Evolutionary conservation across 1,140 invertebrate species (phyloP), one percentile per base, ranked within the genome.

Genomic region (Micrasema longulum): DNA sequence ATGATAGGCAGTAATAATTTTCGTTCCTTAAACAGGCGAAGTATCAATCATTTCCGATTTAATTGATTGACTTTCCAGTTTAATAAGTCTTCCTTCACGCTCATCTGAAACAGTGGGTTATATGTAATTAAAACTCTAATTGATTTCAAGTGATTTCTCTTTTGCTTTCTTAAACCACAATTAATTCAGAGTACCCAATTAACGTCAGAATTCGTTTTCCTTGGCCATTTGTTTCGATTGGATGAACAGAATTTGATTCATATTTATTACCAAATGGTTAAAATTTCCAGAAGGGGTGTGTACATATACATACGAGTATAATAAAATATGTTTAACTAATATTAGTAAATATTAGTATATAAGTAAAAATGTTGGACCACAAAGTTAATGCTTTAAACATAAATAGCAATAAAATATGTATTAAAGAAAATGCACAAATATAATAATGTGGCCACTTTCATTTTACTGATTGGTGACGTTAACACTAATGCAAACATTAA

Each of bases 71-170:
- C 11, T 60, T 38, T 60, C 55, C 55, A 60, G 55, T 41, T 60
- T 60, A 18, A 60, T 60, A 14, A 60, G 36, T 22, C 35, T 26
- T 26, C 22, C 20, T 60, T 60, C 55, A 60, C 55, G 55, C 55
- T 60, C 55, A 41, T 38, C 31, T 2, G 36, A 41, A 60, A 60
- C 41, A 60, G n/a, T 60, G 18, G 55, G 36, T 16, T 60, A 38
- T 60, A 60, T 60, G 55, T 60, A 60, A 60, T 60, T 60, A 60
- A 60, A 60, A 60, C 55, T 20, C 36, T 60, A 60, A 60, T 60
- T 60, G 55, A 60, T 60, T 60, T 60, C 55, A 38, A 60, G 35
- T 60, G 55, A 60, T 60, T 60, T 60, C 55, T 60, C 55, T 60
- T 60, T 60, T 60, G 55, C 55, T 60, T 38, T 60, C 55, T 60